phyloP scores from a whole-genome alignment of 1,140 invertebrate species.

The Drosophila nebulosa region DNA sequence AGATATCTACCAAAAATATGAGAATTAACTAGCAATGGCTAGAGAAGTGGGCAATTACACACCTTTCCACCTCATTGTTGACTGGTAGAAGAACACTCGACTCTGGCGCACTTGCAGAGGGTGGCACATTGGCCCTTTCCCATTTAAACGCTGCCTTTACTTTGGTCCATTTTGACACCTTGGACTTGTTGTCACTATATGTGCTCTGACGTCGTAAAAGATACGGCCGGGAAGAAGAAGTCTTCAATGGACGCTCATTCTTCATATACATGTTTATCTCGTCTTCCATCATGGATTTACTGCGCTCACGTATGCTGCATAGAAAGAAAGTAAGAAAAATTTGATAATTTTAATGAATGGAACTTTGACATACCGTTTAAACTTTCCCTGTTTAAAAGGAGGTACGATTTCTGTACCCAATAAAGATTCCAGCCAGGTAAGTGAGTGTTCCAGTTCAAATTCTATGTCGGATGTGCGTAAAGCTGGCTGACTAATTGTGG shows the following conservation, averaged over 20 bases:
- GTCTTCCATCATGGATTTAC: conserved; percentile 82
- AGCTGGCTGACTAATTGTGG: conserved; percentile 14
- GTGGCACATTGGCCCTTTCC: conserved; percentile 84
- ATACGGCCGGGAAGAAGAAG: conserved; percentile 45
- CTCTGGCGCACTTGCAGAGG: conserved; percentile 74
- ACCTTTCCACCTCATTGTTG: conserved; percentile 80
- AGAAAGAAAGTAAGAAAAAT: neutral
- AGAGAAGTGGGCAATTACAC: neutral
- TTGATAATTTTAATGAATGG: no score
- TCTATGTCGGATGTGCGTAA: conserved; percentile 81
- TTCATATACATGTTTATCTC: conserved; percentile 61
- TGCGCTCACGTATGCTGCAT: conserved; percentile 77
- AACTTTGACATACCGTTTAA: conserved; percentile 46
- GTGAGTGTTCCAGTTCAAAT: conserved; percentile 83
- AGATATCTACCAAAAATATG: conserved; percentile 59
- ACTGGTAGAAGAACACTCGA: conserved; percentile 68
- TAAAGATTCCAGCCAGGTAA: conserved; percentile 82
- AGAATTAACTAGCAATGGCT: neutral
- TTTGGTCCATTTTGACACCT: conserved; percentile 89
- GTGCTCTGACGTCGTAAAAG: conserved; percentile 71
- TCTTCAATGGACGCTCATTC: conserved; percentile 42
- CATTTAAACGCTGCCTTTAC: conserved; percentile 91
- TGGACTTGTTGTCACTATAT: conserved; percentile 76
- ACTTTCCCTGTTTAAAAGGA: conserved; percentile 55
- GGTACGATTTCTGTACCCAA: conserved; percentile 61